A percentile compares a stretch with the other conserved stretches of the same genome.
phyloP scores from a whole-genome alignment of 2,113 vertebrate species.

The Takifugu flavidus region DNA sequence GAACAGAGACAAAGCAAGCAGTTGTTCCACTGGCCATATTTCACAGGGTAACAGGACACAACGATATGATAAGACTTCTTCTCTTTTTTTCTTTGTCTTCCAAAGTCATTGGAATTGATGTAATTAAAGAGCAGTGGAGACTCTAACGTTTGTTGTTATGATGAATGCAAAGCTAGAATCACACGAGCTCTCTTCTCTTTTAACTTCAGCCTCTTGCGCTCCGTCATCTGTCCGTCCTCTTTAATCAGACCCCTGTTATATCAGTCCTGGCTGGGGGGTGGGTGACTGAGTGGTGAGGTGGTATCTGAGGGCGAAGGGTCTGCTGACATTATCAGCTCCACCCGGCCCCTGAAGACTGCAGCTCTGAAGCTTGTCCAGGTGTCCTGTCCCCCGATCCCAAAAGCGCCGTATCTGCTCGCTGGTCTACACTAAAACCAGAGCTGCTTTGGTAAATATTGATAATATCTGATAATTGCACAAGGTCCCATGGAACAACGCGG shows the following conservation, averaged over 20 bases:
- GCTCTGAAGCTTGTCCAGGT: constrained; percentile 35
- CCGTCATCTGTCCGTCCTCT: not conserved
- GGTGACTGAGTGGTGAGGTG: constrained; percentile 15
- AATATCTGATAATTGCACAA: constrained; percentile 25
- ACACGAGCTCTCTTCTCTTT: not conserved
- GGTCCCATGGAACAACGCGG: not conserved
- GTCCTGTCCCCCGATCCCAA: not conserved
- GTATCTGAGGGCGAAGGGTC: constrained; percentile 46
- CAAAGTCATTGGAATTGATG: not conserved
- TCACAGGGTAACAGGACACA: too few species aligned
- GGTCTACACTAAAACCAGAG: constrained; percentile 8
- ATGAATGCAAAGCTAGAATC: too few species aligned
- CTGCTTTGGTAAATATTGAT: not conserved
- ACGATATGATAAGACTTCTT: too few species aligned
- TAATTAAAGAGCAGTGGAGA: not conserved
- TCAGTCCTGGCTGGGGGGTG: constrained; percentile 33
- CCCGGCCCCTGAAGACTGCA: constrained; percentile 10
- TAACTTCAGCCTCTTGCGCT: constrained; percentile 4
- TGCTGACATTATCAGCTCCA: constrained; percentile 46
- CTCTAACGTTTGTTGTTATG: not conserved
- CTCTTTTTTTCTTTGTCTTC: not conserved
- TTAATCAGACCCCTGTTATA: constrained; percentile 21
- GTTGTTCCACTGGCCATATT: too few species aligned
- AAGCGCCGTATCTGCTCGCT: not conserved
- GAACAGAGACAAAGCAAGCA: too few species aligned